Evolutionary conservation across 2,888 invertebrate species (phyloP).

Genomic region (Drosophila stalkeri): DNA sequence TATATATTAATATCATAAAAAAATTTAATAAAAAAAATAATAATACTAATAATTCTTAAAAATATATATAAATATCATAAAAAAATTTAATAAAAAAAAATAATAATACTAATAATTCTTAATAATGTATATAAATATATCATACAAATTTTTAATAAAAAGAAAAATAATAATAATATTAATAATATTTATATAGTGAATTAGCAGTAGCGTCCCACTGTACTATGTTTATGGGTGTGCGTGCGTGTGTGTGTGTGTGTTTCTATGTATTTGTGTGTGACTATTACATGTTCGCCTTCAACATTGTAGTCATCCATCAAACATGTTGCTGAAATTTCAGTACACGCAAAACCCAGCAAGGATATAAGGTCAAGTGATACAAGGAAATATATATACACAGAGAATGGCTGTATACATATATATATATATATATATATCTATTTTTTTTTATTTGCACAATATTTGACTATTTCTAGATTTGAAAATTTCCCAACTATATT

Average conservation of each 20-base stretch:
- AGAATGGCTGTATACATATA: neutral
- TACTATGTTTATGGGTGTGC: neutral
- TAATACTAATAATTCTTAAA: no score
- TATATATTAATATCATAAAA: no score
- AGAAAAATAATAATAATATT: no score
- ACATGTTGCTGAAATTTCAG: slow-evolving; percentile 42
- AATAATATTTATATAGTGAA: neutral
- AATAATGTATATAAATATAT: no score
- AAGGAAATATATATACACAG: neutral
- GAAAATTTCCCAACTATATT: neutral
- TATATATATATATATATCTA: neutral
- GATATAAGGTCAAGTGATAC: slow-evolving; percentile 37
- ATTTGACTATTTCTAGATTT: neutral
- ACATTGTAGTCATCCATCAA: slow-evolving; percentile 50
- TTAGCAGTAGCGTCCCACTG: slow-evolving; percentile 4
- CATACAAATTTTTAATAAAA: no score
- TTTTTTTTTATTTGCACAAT: neutral
- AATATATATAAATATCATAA: no score
- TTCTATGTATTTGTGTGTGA: slow-evolving; percentile 1
- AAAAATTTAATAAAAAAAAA: no score
- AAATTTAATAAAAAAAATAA: no score
- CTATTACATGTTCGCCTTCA: slow-evolving; percentile 40
- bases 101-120: no score
- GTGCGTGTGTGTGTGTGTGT: no score
- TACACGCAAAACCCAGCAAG: slow-evolving; percentile 36